Base-by-base conservation (phyloP, 1,140 invertebrate genomes). In the Paraescarpia echinospica region DNA sequence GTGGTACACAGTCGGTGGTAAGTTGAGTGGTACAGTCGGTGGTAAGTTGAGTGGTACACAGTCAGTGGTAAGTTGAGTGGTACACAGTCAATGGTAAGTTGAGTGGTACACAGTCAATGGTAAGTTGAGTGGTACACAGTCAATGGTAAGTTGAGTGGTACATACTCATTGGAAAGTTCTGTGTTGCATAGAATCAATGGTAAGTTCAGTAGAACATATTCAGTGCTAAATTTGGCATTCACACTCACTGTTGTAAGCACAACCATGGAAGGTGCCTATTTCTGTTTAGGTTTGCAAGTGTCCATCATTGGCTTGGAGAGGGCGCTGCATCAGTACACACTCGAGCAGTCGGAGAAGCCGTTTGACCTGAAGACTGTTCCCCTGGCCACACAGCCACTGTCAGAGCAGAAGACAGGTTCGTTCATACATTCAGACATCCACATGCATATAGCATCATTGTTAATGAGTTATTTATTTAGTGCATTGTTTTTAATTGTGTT, bases 331-430 rank as follows among this genome's bases (percentile, higher is more conserved):
- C 97, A 98, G 94, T 99, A 99, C 95, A 97, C 98, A n/a, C 96
- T 97, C 91, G 97, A 97, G 2, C 96, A 97, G 1, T 97, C 97
- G 89, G 97, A 97, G 34, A 96, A 97, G 92, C 97, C 98, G 9
- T 99, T 99, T 96, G 99, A 99, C 96, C 97, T 99, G 51, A 98
- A 97, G 94, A 96, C 97, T 35, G 98, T 99, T 9, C 98, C 98
- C 33, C 96, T 98, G 6, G 97, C 97, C 4, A 96, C 97, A 9
- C 96, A 97, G 59, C 96, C 97, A 22, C 93, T 96, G 8, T 95
- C 96, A 91, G 96, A 96, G 93, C 95, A 95, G 91, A 96, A 95
- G 94, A 92, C 94, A 18, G 91, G 93, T 93, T 18, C 4, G 59
- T 77, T 2, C 14, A 22, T 27, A 31, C 59, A 77, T 18, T 31